Percentiles rank a stretch among this genome's conserved stretches.
Conservation (phyloP, 64 coral and sea anemone species). For the Pocillopora damicornis region DNA sequence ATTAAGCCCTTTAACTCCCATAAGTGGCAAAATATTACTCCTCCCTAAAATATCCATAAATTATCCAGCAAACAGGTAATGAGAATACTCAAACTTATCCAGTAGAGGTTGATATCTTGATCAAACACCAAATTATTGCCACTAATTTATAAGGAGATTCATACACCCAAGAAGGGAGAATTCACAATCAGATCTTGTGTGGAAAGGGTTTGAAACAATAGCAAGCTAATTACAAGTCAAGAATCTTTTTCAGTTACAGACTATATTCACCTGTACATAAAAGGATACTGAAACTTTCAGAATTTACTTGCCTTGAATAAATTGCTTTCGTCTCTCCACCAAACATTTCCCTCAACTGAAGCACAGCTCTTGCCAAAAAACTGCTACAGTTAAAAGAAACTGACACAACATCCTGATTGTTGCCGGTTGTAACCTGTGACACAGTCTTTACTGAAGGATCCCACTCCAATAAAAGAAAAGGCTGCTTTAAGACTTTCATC, state of each 20-base stretch:
- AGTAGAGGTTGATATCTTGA: too few species aligned
- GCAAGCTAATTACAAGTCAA: background rate
- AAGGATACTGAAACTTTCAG: background rate
- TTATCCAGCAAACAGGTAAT: too few species aligned
- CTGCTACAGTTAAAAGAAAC: conserved; percentile 3
- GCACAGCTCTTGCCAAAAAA: background rate
- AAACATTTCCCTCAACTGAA: background rate
- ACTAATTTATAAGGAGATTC: too few species aligned
- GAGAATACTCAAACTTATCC: too few species aligned
- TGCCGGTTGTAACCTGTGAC: conserved; percentile 21
- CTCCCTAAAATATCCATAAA: too few species aligned
- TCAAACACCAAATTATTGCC: too few species aligned
- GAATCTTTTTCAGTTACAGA: too few species aligned
- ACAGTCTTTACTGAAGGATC: conserved; percentile 41
- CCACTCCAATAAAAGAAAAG: conserved; percentile 34
- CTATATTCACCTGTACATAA: background rate
- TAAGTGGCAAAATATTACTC: too few species aligned
- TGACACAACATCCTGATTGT: conserved; percentile 47
- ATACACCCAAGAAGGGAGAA: background rate
- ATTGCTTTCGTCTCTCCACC: conserved; percentile 40
- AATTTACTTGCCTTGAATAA: conserved; percentile 48
- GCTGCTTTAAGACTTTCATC: conserved; percentile 22
- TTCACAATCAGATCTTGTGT: background rate
- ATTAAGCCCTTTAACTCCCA: background rate
- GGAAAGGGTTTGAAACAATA: background rate